Percentiles rank a stretch among this genome's conserved stretches.
Conservation (phyloP, 2,113 vertebrate genomes). For the Protobothrops mucrosquamatus region DNA sequence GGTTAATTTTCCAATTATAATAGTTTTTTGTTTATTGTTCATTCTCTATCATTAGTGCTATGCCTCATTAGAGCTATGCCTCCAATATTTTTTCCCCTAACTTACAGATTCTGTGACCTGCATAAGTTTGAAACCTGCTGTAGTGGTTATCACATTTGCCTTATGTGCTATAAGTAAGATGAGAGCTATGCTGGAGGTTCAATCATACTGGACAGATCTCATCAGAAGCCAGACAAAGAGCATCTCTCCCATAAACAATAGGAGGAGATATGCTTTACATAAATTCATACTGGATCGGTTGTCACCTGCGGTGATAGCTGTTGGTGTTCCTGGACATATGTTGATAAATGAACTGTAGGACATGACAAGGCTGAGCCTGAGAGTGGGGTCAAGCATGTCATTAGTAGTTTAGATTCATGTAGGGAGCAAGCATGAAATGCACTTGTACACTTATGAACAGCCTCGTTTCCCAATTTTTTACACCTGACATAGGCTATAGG, state of each 20-base stretch:
- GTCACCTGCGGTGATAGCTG: background rate
- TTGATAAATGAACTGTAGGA: background rate
- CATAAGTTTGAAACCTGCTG: no score
- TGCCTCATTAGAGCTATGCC: no score
- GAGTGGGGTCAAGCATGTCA: background rate
- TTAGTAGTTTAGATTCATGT: background rate
- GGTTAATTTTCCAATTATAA: no score
- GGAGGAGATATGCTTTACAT: background rate
- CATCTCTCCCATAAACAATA: background rate
- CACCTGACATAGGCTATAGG: no score
- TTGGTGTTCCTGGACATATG: background rate
- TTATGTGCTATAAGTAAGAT: background rate
- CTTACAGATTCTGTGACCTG: no score
- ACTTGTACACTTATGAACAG: no score
- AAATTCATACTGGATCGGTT: background rate
- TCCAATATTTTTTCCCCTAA: no score
- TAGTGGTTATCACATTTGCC: background rate
- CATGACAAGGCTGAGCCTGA: background rate
- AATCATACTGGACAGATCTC: background rate
- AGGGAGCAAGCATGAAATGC: no score
- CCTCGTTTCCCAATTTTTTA: no score
- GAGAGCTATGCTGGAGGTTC: background rate
- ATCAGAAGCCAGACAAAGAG: background rate
- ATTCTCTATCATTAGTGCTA: no score
- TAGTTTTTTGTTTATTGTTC: no score